Conservation (phyloP, 2,888 invertebrate genomes). For the Helicoverpa assulta region DNA sequence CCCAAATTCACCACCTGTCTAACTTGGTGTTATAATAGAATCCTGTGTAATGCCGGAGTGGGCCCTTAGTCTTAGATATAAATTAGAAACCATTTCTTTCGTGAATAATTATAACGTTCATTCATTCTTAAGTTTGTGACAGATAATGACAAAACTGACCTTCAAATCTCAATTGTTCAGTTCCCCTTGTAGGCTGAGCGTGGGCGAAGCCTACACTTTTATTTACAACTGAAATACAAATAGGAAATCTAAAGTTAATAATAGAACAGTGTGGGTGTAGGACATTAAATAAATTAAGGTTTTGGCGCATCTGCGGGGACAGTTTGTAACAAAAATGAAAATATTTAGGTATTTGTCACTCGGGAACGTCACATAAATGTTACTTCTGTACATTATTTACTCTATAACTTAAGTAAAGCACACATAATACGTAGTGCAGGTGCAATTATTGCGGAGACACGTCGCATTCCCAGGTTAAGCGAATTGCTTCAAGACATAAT, state of each 20-base stretch:
- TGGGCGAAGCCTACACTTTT: neutral
- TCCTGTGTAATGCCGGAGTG: no score
- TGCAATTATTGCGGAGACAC: conserved; percentile 47
- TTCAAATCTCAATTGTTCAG: no score
- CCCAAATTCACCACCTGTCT: no score
- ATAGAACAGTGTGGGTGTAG: neutral
- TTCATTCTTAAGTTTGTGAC: no score
- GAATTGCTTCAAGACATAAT: conserved; percentile 31
- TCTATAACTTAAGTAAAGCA: conserved; percentile 17
- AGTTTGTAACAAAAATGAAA: no score
- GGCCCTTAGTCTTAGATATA: neutral
- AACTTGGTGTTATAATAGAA: no score
- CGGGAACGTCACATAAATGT: no score
- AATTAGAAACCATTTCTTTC: neutral
- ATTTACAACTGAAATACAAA: neutral
- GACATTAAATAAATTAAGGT: neutral
- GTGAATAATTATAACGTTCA: no score
- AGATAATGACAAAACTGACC: no score
- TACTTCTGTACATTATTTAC: neutral
- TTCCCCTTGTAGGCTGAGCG: neutral
- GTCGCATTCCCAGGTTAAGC: conserved; percentile 39
- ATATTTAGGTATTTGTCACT: no score
- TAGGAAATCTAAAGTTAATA: neutral
- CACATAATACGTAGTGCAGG: conserved; percentile 42
- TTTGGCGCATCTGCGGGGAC: neutral